Evolutionary conservation across 2,888 invertebrate species (phyloP), one percentile per base, ranked within the genome.

Genomic region (Dascillus cervinus): DNA sequence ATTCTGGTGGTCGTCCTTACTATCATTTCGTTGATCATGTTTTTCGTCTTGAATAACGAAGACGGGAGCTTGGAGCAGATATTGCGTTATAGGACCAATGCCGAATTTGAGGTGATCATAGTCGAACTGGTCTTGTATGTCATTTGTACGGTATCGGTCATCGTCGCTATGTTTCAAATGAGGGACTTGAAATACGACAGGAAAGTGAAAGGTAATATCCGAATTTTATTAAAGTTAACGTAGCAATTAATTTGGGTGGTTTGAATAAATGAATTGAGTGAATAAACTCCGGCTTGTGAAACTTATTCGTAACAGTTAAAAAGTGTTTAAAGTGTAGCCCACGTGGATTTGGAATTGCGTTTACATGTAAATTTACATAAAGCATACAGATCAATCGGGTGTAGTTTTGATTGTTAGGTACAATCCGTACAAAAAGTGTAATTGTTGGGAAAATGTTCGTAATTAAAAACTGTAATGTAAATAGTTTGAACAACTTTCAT

Each of bases 11-110:
- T 89, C 30, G 88, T 90, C 1, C 70, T 86, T 34, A 62, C 62
- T 0, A 87, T 89, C 27, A 86, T 91, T 52, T 82, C 84, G 8
- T 74, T 91, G 38, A 89, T 92, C 31, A 80, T 90, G 73, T 91
- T 91, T 66, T 91, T 90, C 61, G 90, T 91, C 1, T 66, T 92
- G 26, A 80, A 79, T 32, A 75, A 73, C 34, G 74, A 72, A 45
- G 30, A 31, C 3, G 38, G 37, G 26, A 39, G 31, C 9, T 13
- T 29, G 2, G 41, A 39, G 19, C 30, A 44, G 5, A 44, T 47
- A 19, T 72, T 73, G 1, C 66, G 70, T 3, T 79, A 77, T 39
- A 72, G 75, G 28, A 66, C 73, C 54, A 69, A 79, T 17, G 82
- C 83, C 3, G 77, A 83, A 38, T 72, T 82, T 31, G 77, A 83